Base-by-base conservation (phyloP, 2,797 vertebrate genomes). In the Oceanodroma leucorhoa region DNA sequence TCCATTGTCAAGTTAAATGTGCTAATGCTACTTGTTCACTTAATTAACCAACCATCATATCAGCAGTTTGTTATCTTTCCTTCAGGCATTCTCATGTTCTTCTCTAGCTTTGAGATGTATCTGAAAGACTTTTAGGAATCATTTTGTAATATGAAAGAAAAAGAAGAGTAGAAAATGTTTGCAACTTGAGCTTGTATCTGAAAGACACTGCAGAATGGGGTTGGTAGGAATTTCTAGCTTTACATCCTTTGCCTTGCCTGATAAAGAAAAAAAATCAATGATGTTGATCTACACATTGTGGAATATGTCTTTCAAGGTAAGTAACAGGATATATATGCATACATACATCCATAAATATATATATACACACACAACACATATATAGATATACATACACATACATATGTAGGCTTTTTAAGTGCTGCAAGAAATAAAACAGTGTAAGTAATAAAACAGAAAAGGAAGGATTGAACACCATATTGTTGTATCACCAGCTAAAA, bases 311-410 rank as follows among this genome's bases (percentile, higher is more conserved):
- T 83, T 67, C 66, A 82, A 53, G 38, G 36, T 53, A 87, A 89
- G 40, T 72, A 54, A 72, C 5, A 45, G 12, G 32, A n/a, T 18
- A 22, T n/a, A 50, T 21, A 54, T 21, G 9, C 4, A 62, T 17
- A 21, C 6, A 24, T 70, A 32, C 29, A 34, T 70, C 20, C 26
- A 6, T 60, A 40, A 58, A 65, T 53, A 64, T 23, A 32, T 38
- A 36, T 2, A 30, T 1, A 30, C 4, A 46, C 9, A 53, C 0
- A 40, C 3, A 22, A 10, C 21, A 41, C 18, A 53, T 6, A 70
- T 3, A n/a, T 2, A 48, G 0, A 30, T 4, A 34, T 4, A 26
- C 2, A 34, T 4, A 54, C 2, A 50, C 3, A 53, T 9, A 62
- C 12, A 17, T 23, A 45, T 3, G 13, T 50, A 14, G 40, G 12